These are phyloP conservation scores for Laticauda laticaudata DNA, from an alignment of 2,113 vertebrate genomes.

Conservation along the genomic window DNA sequence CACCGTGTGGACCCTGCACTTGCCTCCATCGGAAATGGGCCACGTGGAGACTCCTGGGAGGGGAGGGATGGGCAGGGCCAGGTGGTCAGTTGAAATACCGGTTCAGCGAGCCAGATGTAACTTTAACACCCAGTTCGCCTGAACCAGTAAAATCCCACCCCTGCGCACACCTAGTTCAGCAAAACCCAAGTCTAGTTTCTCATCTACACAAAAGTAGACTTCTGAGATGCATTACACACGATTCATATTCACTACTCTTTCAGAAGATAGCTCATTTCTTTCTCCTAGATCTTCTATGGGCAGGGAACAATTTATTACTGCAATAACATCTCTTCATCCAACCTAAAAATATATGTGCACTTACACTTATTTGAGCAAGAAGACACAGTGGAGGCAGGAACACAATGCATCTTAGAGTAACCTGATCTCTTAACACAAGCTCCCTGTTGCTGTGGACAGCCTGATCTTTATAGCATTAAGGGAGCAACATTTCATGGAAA, in stretches of 20 bases:
- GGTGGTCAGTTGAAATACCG: no score
- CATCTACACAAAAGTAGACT: not conserved
- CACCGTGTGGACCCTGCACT: no score
- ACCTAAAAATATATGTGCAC: not conserved
- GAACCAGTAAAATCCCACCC: no score
- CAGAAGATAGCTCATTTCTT: not conserved
- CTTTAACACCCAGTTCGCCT: no score
- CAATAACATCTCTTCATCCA: not conserved
- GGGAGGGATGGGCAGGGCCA: no score
- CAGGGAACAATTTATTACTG: not conserved
- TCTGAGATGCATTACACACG: not conserved
- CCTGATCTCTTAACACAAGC: slow-evolving; percentile 73
- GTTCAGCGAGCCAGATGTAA: no score
- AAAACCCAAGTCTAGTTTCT: not conserved
- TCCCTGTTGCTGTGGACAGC: slow-evolving; percentile 81
- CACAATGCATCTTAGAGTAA: slow-evolving; percentile 75
- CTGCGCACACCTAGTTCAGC: not conserved
- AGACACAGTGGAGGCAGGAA: slow-evolving; percentile 41
- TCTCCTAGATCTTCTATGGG: not conserved
- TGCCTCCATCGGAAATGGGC: no score
- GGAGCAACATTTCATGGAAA: slow-evolving; percentile 88
- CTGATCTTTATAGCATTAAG: slow-evolving; percentile 85
- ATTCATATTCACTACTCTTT: not conserved
- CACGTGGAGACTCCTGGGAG: no score
- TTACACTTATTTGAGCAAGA: slow-evolving; percentile 8